phyloP scores from a whole-genome alignment of 2,888 invertebrate species.

The Crossocerus cetratus region DNA sequence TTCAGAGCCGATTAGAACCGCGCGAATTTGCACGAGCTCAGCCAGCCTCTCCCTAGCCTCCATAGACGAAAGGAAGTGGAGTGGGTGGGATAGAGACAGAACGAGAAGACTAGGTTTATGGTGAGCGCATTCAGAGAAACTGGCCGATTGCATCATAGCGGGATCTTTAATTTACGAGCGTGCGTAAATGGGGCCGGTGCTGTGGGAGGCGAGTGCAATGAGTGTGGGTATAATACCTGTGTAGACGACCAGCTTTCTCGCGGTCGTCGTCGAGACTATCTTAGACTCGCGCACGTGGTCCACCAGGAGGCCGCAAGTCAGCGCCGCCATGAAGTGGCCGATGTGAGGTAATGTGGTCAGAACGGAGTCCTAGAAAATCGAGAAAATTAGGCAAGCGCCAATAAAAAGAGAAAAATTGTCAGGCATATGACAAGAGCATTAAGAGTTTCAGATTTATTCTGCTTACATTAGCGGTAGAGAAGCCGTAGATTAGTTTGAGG shows the following conservation, averaged over 20 bases:
- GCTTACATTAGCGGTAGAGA: constrained; percentile 80
- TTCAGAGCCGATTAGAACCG: background rate
- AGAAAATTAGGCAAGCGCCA: background rate
- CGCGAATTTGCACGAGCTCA: background rate
- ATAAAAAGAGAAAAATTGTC: background rate
- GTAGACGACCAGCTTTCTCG: constrained; percentile 80
- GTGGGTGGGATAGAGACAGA: background rate
- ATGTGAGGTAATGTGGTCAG: constrained; percentile 80
- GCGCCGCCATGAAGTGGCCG: constrained; percentile 80
- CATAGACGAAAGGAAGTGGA: background rate
- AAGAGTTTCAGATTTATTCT: no score
- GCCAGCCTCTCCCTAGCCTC: background rate
- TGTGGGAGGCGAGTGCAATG: no score
- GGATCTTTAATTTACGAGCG: no score
- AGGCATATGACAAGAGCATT: background rate
- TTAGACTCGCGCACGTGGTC: constrained; percentile 79
- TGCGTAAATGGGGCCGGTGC: no score
- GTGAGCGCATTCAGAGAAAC: background rate
- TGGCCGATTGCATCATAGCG: background rate
- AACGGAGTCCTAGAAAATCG: constrained; percentile 77
- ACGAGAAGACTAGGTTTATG: background rate
- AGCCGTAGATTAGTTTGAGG: constrained; percentile 80
- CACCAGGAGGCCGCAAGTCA: constrained; percentile 80
- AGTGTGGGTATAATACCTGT: constrained; percentile 73
- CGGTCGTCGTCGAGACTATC: constrained; percentile 80